Evolutionary conservation across 1,140 invertebrate genomes (phyloP).

Genomic region (Chrysopa pallens): DNA sequence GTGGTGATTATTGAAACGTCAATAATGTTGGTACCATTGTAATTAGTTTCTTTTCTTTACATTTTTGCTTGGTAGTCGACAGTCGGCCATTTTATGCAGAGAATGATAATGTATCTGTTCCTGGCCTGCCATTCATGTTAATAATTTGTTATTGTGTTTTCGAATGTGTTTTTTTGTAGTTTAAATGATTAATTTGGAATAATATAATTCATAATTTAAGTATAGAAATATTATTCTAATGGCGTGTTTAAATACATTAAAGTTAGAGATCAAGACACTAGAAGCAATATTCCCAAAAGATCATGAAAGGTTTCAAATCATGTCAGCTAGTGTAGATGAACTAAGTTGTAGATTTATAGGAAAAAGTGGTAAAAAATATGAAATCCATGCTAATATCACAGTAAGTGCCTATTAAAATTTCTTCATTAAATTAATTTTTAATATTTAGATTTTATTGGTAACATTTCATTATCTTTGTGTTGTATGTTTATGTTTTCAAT

Average conservation of each 20-base stretch:
- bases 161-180: too few relatives aligned
- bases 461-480: background rate
- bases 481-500: background rate
- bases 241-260: constrained; percentile 94
- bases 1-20: too few relatives aligned
- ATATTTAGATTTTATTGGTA: background rate
- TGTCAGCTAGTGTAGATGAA: constrained; percentile 95
- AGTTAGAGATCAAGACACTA: constrained; percentile 93
- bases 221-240: constrained; percentile 31
- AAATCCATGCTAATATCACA: constrained; percentile 96
- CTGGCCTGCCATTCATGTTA: too few relatives aligned
- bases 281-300: constrained; percentile 87
- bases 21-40: too few relatives aligned
- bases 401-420: constrained; percentile 38
- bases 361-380: constrained; percentile 84
- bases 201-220: too few relatives aligned
- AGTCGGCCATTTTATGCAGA: too few relatives aligned
- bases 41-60: too few relatives aligned
- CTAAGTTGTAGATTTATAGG: constrained; percentile 91
- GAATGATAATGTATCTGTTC: too few relatives aligned
- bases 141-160: too few relatives aligned
- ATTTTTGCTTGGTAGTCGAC: too few relatives aligned
- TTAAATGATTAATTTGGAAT: too few relatives aligned
- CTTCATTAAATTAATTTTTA: background rate
- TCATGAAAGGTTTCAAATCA: constrained; percentile 93